Conservation (phyloP, 2,797 vertebrate genomes). For the Rallus crepitans region DNA sequence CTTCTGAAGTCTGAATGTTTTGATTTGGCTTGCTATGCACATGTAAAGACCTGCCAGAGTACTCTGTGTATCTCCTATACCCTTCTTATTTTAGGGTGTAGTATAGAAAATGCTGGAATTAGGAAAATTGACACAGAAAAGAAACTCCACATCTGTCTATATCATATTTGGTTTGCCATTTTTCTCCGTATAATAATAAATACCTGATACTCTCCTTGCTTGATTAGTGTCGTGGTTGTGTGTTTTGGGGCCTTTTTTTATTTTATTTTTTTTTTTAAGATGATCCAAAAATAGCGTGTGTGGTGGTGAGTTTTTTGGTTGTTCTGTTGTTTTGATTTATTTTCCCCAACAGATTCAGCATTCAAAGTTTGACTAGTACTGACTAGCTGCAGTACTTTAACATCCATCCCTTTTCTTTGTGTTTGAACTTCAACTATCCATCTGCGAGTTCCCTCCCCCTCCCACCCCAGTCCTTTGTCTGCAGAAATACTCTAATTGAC, state of each 20-base stretch:
- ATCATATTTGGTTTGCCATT: not conserved
- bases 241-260: not conserved
- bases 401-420: conserved; percentile 9
- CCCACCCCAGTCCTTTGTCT: conserved; percentile 50
- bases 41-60: not conserved
- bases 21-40: not conserved
- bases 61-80: not conserved
- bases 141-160: not conserved
- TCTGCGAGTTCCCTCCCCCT: conserved; percentile 46
- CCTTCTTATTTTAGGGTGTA: not conserved
- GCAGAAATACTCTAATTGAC: conserved; percentile 50
- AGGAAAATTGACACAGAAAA: not conserved
- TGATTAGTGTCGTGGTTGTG: not conserved
- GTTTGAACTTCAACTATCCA: not conserved
- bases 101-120: not conserved
- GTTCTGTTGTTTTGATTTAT: not conserved
- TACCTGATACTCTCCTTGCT: not conserved
- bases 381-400: not conserved
- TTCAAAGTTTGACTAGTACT: not conserved
- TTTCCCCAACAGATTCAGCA: not conserved
- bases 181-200: not conserved
- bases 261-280: not conserved
- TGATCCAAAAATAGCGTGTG: not conserved
- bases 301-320: not conserved
- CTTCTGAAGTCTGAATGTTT: not conserved